Conservation (phyloP, 2,113 vertebrate species). For the Malurus alboscapulatus region DNA sequence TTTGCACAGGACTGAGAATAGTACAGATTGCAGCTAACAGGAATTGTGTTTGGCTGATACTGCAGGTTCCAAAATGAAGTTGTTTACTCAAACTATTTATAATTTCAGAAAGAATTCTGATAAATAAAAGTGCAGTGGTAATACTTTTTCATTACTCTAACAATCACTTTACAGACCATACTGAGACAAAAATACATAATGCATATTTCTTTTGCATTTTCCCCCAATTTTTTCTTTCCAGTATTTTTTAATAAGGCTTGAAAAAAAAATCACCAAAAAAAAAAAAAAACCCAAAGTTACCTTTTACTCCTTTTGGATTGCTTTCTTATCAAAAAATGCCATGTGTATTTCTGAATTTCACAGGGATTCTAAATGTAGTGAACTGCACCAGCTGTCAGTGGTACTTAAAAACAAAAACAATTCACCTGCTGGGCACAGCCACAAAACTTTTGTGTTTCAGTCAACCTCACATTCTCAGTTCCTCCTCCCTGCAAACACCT, state of each 20-base stretch:
- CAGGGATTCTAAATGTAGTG: not conserved
- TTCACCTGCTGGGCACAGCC: not conserved
- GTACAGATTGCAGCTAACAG: not conserved
- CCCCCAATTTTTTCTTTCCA: not conserved
- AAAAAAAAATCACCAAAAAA: not conserved
- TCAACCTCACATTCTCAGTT: not conserved
- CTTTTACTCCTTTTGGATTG: not conserved
- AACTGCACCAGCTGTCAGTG: not conserved
- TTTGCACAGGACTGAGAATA: not conserved
- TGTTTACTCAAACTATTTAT: conserved; percentile 24
- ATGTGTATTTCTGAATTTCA: not conserved
- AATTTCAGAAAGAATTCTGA: not conserved
- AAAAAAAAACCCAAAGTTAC: not conserved
- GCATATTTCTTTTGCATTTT: not conserved
- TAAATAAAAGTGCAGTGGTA: not conserved
- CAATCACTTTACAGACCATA: not conserved
- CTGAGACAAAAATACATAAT: not conserved
- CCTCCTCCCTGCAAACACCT: not conserved
- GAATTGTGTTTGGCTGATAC: not conserved
- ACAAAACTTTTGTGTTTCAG: not conserved
- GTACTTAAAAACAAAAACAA: not conserved
- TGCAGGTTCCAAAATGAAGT: not conserved
- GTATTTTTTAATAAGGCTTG: not conserved
- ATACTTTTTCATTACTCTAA: not conserved
- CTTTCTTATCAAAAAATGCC: not conserved